A percentile compares a stretch with the other conserved stretches of the same genome.
phyloP scores from a whole-genome alignment of 1,140 invertebrate species.

The Zaprionus lachaisei region DNA sequence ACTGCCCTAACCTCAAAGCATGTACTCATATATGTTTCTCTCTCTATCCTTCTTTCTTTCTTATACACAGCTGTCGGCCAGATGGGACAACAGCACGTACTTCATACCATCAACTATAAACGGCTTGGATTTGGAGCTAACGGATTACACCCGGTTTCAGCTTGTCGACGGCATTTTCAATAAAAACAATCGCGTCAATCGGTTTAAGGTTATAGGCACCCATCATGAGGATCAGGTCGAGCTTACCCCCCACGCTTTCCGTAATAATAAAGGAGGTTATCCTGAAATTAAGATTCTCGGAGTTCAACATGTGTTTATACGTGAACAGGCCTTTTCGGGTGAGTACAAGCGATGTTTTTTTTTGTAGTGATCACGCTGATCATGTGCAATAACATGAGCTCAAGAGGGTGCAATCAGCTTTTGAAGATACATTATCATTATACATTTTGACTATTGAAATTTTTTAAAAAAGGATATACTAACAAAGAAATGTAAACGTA shows the following conservation, averaged over 20 bases:
- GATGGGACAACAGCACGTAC: conserved; percentile 48
- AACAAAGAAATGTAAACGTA: no score
- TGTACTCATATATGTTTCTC: conserved; percentile 3
- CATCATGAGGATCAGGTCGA: conserved; percentile 64
- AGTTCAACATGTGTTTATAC: conserved; percentile 53
- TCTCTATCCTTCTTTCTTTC: neutral
- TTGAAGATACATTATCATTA: no score
- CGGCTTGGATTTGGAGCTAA: conserved; percentile 52
- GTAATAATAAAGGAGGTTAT: conserved; percentile 65
- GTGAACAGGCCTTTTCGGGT: conserved; percentile 59
- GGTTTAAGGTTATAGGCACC: conserved; percentile 58
- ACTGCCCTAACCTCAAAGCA: neutral
- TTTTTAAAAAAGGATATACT: no score
- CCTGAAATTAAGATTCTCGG: conserved; percentile 68
- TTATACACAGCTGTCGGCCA: conserved; percentile 41
- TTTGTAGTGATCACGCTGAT: neutral
- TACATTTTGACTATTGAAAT: no score
- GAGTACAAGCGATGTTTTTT: conserved; percentile 12
- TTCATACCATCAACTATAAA: conserved; percentile 38
- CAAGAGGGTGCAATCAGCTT: no score
- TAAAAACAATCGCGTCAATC: conserved; percentile 65
- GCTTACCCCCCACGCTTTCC: conserved; percentile 59
- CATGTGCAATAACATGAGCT: no score
- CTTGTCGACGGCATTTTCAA: conserved; percentile 60
- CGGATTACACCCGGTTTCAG: conserved; percentile 38